phyloP scores from a whole-genome alignment of 2,113 vertebrate genomes.

The Xerus inauris region DNA sequence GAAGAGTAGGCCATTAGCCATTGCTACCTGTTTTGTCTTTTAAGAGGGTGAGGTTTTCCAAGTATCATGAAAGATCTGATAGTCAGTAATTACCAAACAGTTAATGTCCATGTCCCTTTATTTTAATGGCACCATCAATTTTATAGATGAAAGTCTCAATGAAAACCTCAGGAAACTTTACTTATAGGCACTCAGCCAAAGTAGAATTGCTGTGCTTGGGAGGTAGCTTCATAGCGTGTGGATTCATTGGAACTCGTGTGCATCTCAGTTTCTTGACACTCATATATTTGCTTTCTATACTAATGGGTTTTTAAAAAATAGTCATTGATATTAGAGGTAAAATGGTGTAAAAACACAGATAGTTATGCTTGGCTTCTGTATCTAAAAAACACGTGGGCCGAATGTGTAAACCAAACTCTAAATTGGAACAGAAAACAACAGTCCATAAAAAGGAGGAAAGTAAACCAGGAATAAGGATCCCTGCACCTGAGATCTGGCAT shows the following conservation, averaged over 20 bases:
- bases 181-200: constrained; percentile 80
- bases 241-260: constrained; percentile 58
- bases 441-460: background rate
- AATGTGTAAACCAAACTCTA: background rate
- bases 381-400: background rate
- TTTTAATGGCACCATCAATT: constrained; percentile 85
- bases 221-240: constrained; percentile 69
- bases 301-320: constrained; percentile 32
- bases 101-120: constrained; percentile 80
- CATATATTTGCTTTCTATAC: constrained; percentile 73
- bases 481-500: background rate
- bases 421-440: background rate
- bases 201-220: constrained; percentile 75
- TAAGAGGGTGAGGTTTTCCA: constrained; percentile 83
- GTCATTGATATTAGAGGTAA: constrained; percentile 31
- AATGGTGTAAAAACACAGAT: constrained; percentile 40
- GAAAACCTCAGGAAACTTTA: constrained; percentile 83
- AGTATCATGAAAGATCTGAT: constrained; percentile 82
- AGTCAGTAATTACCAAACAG: constrained; percentile 83
- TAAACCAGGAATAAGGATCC: constrained; percentile 21
- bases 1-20: constrained; percentile 82
- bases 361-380: background rate
- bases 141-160: constrained; percentile 84
- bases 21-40: constrained; percentile 80
- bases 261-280: constrained; percentile 69